Evolutionary conservation across 2,113 vertebrate genomes (phyloP).

Genomic region (Cisticola juncidis): DNA sequence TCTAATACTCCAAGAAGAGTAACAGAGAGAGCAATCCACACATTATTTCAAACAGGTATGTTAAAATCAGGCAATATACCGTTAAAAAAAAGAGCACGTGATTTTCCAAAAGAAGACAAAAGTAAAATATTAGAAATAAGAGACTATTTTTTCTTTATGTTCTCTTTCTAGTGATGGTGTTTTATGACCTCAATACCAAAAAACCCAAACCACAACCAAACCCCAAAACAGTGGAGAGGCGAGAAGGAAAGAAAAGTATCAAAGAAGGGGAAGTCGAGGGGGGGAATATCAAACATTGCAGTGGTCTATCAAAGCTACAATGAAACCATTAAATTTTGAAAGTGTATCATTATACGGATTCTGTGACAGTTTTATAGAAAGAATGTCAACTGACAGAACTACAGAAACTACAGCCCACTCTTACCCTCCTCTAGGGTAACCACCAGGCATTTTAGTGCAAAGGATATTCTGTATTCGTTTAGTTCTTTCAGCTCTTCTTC

Average conservation of each 20-base stretch:
- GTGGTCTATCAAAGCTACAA: background rate
- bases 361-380: background rate
- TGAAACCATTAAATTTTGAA: background rate
- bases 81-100: background rate
- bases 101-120: background rate
- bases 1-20: background rate
- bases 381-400: background rate
- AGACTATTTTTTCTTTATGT: accelerated
- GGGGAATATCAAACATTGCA: background rate
- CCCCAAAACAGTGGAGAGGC: background rate
- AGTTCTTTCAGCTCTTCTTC: constrained; percentile 93
- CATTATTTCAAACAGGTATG: background rate
- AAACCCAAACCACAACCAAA: background rate
- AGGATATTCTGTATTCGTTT: constrained; percentile 98
- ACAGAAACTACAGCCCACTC: background rate
- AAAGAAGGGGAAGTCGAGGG: accelerated
- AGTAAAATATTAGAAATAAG: background rate
- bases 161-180: background rate
- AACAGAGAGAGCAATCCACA: background rate
- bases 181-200: background rate
- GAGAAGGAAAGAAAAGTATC: background rate
- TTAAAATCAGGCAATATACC: background rate
- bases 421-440: background rate
- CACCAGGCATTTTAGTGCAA: constrained; percentile 27
- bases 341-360: background rate